Base-by-base conservation (phyloP, 2,113 vertebrate genomes). In the Chitala chitala region DNA sequence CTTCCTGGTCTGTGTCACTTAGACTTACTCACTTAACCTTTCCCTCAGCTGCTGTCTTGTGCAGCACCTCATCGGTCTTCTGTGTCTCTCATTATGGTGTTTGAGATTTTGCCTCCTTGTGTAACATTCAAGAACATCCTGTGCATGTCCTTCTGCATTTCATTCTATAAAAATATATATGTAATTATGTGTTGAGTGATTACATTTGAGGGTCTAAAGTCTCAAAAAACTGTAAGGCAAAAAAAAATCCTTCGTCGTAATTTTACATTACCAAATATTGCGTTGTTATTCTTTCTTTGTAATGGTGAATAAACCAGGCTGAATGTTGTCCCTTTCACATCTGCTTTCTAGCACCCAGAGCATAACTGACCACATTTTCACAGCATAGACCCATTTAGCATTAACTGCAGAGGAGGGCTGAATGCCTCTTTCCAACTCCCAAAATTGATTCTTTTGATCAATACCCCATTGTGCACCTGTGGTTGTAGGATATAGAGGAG, bases 1-100 rank as follows among this genome's bases (percentile, higher is more conserved):
- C 50, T 61, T 73, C 38, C 76, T 59, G 33, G 61, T 59, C 63
- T 76, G 76, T 81, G 77, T 82, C 80, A 80, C 79, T 61, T 53
- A 72, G 77, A 61, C 77, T 80, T 81, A 73, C 78, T 78, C 75
- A 76, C 69, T 17, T 78, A 80, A 80, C 71, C 77, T 80, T 77
- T 77, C 58, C 58, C 69, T 69, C 55, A 75, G 71, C 75, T 75
- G 75, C 75, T 77, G 76, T 42, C 76, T 58, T 66, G 66, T 78
- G 55, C 44, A 61, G 40, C 44, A 36, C 73, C 58, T 74, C 69
- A 56, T 70, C 68, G 75, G 46, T 77, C 65, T 61, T 33, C 22
- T 66, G 59, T 72, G 50, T 66, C 50, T 29, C 38, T 22, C 24
- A 31, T 36, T n/a, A 9, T 29, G 51, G 38, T 54, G 22, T 29